Base-by-base conservation (phyloP, 37 sponge, comb jelly and placozoan species). In the Corticium candelabrum region DNA sequence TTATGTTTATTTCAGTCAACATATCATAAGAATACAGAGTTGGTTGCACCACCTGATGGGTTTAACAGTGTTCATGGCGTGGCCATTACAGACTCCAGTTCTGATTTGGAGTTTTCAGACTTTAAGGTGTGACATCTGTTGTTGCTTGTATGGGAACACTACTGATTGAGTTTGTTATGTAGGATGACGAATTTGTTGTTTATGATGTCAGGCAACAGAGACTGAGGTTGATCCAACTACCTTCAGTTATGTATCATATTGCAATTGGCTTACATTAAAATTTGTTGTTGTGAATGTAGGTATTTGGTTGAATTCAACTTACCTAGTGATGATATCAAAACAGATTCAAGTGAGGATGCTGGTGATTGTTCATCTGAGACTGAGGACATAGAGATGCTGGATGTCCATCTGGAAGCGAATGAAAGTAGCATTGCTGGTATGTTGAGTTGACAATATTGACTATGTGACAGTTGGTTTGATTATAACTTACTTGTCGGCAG, bases 141-240 rank as follows among this genome's bases (percentile, higher is more conserved):
- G 56, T 11, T n/a, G n/a, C n/a, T n/a, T n/a, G n/a, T n/a, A n/a
- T n/a, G n/a, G n/a, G n/a, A n/a, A n/a, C n/a, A n/a, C n/a, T n/a
- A n/a, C n/a, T n/a, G n/a, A n/a, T n/a, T n/a, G n/a, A n/a, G n/a
- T n/a, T n/a, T n/a, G n/a, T n/a, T n/a, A n/a, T n/a, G n/a, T n/a
- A 92, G 86, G 87, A 80, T 21, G 86, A 88, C 56, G 95, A 94
- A 77, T 91, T 81, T 83, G 92, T 84, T 11, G 87, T 94, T 74
- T 94, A 88, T 78, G 75, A 32, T 41, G 40, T 80, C 3, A 76
- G 83, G 41, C 95, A 94, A 69, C 95, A 94, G 81, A 36, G 80
- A 41, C 88, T 90, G 78, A 80, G 84, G 82, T 70, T 21, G n/a
- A n/a, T n/a, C n/a, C n/a, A n/a, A n/a, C n/a, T n/a, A n/a, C n/a